Base-by-base conservation (phyloP, 1,140 invertebrate species). In the Camponotus vicinus region DNA sequence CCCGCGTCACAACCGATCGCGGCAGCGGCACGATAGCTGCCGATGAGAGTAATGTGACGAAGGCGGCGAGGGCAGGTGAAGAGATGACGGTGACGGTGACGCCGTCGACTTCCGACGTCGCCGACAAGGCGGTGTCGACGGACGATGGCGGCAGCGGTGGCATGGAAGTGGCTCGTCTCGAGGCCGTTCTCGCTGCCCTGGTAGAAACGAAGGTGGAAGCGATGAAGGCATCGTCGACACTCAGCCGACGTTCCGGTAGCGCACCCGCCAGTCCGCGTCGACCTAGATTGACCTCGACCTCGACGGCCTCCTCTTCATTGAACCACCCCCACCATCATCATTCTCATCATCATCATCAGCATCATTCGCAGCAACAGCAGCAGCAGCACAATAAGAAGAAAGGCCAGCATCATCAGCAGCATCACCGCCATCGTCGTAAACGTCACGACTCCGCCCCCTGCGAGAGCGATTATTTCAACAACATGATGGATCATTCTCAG, bases 121-220 rank as follows among this genome's bases (percentile, higher is more conserved):
- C 96, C 93, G 97, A 97, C 95, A 97, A 97, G 94, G 96, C 97
- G 88, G 96, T 97, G 83, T 97, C 96, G 90, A 97, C 97, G 89
- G 96, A 97, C 94, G 96, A 97, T 93, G 94, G 70, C 70, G 85
- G 80, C 76, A 64, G 80, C 66, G 91, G 91, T 86, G 92, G 91
- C 86, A 93, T 93, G 92, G 96, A 96, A 88, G 95, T 96, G 92
- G 95, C 96, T 69, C 96, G 96, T 87, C 95, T 97, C 89, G 96
- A 97, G 93, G 96, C 96, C 42, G 96, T 97, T 61, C 93, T 97
- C 79, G 96, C 96, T 32, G 96, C 96, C 78, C 93, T 97, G 66
- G 96, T 97, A 87, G 96, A 97, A 90, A 96, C 96, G 75, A 97
- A 97, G 93, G 96, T 95, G 61, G 93, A 95, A 71, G 93, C 94